Evolutionary conservation across 2,888 invertebrate species (phyloP), one percentile per base, ranked within the genome.

Genomic region (Eurytoma adleriae): DNA sequence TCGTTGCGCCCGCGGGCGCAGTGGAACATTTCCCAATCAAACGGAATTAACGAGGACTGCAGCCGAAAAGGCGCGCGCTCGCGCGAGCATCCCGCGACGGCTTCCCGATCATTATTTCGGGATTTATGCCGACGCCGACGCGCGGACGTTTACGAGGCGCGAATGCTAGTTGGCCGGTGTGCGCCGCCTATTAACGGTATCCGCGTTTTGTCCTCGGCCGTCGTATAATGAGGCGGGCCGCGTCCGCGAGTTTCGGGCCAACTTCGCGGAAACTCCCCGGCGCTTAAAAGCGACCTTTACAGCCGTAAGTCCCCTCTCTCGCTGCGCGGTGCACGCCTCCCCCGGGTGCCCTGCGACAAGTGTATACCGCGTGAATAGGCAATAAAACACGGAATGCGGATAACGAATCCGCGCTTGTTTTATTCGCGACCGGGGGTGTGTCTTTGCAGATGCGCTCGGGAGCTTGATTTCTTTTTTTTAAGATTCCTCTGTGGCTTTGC

Each of bases 141-240:
- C 54, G 20, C 40, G n/a, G 75, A 74, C 79, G 69, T 79, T 79
- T 79, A 79, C 73, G 79, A 79, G 79, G 79, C 68, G 73, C 52
- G 67, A 72, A 74, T 27, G 69, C 57, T 57, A 71, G 14, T 78
- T 71, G 57, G 78, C 64, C 73, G 66, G 40, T 59, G 24, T 24
- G 24, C 24, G 48, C 20, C 18, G 62, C 52, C 56, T 40, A 56
- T 69, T 74, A 68, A 68, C 59, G 76, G 69, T 69, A 69, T 69
- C 69, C 69, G 69, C 76, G 50, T 69, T 76, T 76, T 76, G 76
- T 76, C 76, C 69, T 76, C 76, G 76, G 52, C 24, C 27, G 59
- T 52, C 61, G 52, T 61, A 57, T 61, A 57, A 74, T 64, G 64
- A 57, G 64, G 30, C 30, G 20, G 57, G 27, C 48, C 13, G 1